These are phyloP conservation scores for Macrostomum lignano DNA, from an alignment of 1,140 invertebrate genomes.

Conservation along the genomic window DNA sequence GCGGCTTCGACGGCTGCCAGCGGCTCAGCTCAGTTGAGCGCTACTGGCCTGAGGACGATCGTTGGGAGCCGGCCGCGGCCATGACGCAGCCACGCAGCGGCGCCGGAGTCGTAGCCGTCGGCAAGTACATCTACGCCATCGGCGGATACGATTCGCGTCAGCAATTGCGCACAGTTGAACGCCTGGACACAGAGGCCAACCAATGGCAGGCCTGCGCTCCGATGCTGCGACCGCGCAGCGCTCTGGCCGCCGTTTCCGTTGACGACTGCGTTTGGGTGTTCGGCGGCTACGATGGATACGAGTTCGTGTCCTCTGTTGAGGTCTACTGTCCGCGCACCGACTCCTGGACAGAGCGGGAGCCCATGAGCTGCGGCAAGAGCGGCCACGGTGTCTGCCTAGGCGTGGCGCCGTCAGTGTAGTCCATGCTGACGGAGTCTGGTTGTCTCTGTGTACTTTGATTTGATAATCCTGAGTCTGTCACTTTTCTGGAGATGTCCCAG, in stretches of 20 bases:
- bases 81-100: slow-evolving; percentile 49
- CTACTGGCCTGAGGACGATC: slow-evolving; percentile 21
- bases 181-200: slow-evolving; percentile 16
- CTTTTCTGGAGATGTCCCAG: no score
- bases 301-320: slow-evolving; percentile 51
- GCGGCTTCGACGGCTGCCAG: slow-evolving; percentile 22
- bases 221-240: slow-evolving; percentile 41
- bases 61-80: slow-evolving; percentile 25
- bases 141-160: slow-evolving; percentile 23
- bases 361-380: slow-evolving; percentile 52
- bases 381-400: slow-evolving; percentile 62
- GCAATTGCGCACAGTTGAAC: slow-evolving; percentile 21
- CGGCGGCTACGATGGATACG: slow-evolving; percentile 51
- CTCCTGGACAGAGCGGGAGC: slow-evolving; percentile 42
- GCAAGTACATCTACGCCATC: slow-evolving; percentile 21
- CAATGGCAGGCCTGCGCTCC: slow-evolving; percentile 21
- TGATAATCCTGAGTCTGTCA: no score
- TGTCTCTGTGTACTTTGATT: no score
- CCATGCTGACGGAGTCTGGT: no score
- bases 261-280: slow-evolving; percentile 58
- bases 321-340: slow-evolving; percentile 48
- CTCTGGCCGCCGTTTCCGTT: slow-evolving; percentile 56
- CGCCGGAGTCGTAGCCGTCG: slow-evolving; percentile 31
- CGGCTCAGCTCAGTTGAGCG: slow-evolving; percentile 18
- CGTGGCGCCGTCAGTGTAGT: no score